Base-by-base conservation (phyloP, 2,113 vertebrate genomes). In the Halichoerus grypus region DNA sequence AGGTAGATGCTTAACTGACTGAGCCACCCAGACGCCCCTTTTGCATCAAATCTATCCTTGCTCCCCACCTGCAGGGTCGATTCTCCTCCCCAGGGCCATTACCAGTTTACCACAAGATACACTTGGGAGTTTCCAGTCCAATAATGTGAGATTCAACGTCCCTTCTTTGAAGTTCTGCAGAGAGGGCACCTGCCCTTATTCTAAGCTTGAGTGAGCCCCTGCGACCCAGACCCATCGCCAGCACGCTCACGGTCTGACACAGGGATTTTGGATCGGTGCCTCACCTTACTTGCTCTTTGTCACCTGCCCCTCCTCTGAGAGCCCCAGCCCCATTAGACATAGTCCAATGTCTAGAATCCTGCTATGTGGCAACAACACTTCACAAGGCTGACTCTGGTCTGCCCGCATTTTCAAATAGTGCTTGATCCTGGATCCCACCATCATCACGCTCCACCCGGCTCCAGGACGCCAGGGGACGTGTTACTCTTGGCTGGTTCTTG, bases 391-490 rank as follows among this genome's bases (percentile, higher is more conserved):
- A 80, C 86, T 18, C 55, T 5, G 6, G 16, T 74, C 9, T 7
- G n/a, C 19, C 67, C 21, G 26, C 7, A 7, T 21, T 53, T 76
- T 46, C 81, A n/a, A 22, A 51, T 1, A 71, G 69, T 18, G 12
- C 24, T n/a, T 10, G 33, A 19, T n/a, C 82, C 33, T 9, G 46
- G 26, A 39, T 59, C 69, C 51, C 1, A 0, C 36, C 11, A 1
- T 21, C 0, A 1, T 3, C n/a, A 19, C 0, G 16, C 51, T 15
- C 77, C 67, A 24, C 39, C 79, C 33, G 39, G 28, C 36, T 59
- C 65, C 1, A 10, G 26, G 39, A 87, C 21, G 10, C 49, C 49
- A 11, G 0, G 4, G 16, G 4, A 51, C 1, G 3, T 4, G 3
- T 2, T 39, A 10, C 22, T 22, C n/a, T 21, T 22, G 12, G 36